Base-by-base conservation (phyloP, 2,888 invertebrate species). In the Sphaerophoria taeniata region DNA sequence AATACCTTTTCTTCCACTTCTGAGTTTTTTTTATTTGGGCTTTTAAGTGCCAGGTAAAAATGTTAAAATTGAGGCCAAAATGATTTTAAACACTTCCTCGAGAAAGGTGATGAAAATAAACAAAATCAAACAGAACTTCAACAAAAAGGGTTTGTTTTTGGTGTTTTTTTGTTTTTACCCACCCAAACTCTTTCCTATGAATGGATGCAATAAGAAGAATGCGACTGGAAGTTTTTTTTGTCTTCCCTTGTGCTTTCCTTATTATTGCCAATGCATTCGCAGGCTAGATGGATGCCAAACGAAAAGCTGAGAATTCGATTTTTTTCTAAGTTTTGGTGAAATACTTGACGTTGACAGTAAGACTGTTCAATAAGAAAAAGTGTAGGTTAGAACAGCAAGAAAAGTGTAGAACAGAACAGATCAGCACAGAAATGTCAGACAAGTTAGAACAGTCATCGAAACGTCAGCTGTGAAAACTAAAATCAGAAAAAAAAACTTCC, bases 41-140 rank as follows among this genome's bases (percentile, higher is more conserved):
- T 49, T 65, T 65, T 47, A 11, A 16, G 43, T 34, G 36, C 49
- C 55, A 16, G 45, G 49, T 14, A 43, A 61, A 65, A 67, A 58
- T 39, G 61, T 69, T 78, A 63, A 80, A 80, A 85, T 85, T 47
- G 76, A 81, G 84, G 84, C 84, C 84, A 85, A 85, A 85, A 85
- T 76, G 81, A 85, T 81, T 69, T 61, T 65, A 69, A 69, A 76
- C 84, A 84, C 69, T 76, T 76, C 67, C 82, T 76, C 43, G n/a
- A 55, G 12, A 61, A 61, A 31, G 3, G 31, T 31, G 31, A 24
- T 11, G 43, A 43, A 3, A 43, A 9, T 0, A 12, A 43, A 9
- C 43, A 43, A 43, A 60, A 60, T 39, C 60, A 60, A 60, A 60
- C 60, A 43, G 60, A 65, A 65, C 61, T 61, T 9, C 14, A 39